Conservation (phyloP, 2,888 invertebrate genomes). For the Resseliella maxima region DNA sequence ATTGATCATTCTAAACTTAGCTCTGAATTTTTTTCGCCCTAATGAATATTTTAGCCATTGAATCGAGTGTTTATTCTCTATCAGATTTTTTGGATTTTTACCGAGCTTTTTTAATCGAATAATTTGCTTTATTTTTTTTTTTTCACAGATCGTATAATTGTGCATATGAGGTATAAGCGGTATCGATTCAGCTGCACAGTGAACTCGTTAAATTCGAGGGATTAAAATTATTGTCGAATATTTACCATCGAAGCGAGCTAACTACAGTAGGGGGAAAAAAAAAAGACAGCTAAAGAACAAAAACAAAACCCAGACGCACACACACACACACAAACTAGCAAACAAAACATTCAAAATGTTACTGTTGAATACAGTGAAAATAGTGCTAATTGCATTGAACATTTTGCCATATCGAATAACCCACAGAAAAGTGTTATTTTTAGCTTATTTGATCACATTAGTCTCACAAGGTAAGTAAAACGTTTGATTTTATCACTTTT, state of each 20-base stretch:
- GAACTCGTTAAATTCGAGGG: background rate
- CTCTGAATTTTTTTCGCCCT: background rate
- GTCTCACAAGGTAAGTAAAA: conserved; percentile 67
- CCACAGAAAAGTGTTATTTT: conserved; percentile 67
- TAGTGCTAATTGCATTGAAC: conserved; percentile 67
- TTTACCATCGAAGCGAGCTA: background rate
- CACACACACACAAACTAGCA: too few species aligned
- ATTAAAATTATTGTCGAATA: background rate
- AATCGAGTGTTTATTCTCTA: background rate
- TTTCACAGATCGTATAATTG: background rate
- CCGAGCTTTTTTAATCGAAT: background rate
- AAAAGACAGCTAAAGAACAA: background rate
- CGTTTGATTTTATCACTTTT: background rate
- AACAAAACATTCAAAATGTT: conserved; percentile 62
- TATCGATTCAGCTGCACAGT: background rate
- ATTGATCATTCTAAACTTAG: background rate
- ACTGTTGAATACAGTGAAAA: conserved; percentile 67
- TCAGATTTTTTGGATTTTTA: background rate
- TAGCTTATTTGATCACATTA: conserved; percentile 67
- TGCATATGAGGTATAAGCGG: background rate
- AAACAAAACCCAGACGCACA: background rate
- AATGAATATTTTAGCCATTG: conserved; percentile 6
- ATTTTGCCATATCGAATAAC: conserved; percentile 68
- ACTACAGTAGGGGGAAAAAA: background rate
- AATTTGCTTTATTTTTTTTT: background rate